Evolutionary conservation across 2,797 vertebrate species (phyloP).

Genomic region (Lutjanus campechanus): DNA sequence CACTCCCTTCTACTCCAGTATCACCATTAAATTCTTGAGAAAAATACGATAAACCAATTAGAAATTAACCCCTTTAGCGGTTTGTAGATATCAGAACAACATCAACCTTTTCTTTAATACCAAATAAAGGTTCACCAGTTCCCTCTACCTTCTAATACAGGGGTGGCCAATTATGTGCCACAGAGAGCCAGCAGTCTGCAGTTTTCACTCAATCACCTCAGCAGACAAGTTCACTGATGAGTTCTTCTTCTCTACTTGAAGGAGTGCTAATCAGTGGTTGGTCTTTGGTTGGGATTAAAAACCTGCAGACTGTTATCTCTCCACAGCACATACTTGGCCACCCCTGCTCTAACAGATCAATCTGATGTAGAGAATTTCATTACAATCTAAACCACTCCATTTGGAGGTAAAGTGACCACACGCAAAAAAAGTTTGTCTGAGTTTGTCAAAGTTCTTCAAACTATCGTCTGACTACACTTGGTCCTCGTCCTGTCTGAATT

Average conservation of each 20-base stretch:
- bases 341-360: neutral
- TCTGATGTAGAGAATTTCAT: neutral
- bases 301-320: constrained; percentile 4
- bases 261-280: constrained; percentile 6
- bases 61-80: neutral
- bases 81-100: neutral
- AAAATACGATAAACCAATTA: neutral
- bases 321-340: neutral
- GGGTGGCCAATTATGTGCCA: neutral
- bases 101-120: neutral
- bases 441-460: neutral
- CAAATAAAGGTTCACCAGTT: neutral
- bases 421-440: neutral
- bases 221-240: constrained; percentile 17
- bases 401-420: neutral
- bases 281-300: constrained; percentile 13
- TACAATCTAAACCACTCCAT: neutral
- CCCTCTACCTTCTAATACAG: neutral
- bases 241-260: constrained; percentile 9
- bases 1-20: neutral
- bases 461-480: neutral
- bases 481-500: neutral
- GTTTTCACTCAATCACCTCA: constrained; percentile 15
- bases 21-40: neutral
- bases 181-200: neutral